These are phyloP conservation scores for Smutsia gigantea DNA, from an alignment of 2,797 vertebrate genomes.

Conservation along the genomic window DNA sequence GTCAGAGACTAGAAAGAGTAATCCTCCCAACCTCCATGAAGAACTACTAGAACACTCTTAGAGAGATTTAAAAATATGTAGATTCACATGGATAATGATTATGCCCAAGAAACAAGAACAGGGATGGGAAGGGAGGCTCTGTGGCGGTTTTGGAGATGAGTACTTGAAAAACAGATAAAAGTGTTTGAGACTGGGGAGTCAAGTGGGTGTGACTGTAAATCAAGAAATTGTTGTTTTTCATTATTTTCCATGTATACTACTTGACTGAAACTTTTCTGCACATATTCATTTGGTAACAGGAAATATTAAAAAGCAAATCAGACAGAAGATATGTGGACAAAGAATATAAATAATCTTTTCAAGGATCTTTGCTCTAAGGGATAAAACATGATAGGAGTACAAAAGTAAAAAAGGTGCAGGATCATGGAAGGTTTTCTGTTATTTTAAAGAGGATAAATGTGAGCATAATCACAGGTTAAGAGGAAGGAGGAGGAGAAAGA, in stretches of 20 bases:
- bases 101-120: background rate
- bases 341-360: background rate
- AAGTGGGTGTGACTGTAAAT: accelerated
- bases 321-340: background rate
- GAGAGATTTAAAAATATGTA: background rate
- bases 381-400: background rate
- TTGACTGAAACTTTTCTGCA: background rate
- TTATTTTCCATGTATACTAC: background rate
- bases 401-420: background rate
- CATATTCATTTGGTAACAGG: background rate
- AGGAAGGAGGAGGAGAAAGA: background rate
- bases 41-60: background rate
- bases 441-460: background rate
- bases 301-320: background rate
- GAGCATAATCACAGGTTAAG: background rate
- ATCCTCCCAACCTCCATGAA: background rate
- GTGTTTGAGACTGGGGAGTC: background rate
- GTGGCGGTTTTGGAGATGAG: background rate
- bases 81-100: background rate
- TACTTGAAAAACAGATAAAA: background rate
- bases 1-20: background rate
- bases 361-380: background rate
- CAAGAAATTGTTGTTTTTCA: background rate
- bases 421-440: background rate
- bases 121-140: background rate